These are phyloP conservation scores for Himalopsyche kuldschensis DNA, from an alignment of 2,888 invertebrate genomes.

Conservation along the genomic window DNA sequence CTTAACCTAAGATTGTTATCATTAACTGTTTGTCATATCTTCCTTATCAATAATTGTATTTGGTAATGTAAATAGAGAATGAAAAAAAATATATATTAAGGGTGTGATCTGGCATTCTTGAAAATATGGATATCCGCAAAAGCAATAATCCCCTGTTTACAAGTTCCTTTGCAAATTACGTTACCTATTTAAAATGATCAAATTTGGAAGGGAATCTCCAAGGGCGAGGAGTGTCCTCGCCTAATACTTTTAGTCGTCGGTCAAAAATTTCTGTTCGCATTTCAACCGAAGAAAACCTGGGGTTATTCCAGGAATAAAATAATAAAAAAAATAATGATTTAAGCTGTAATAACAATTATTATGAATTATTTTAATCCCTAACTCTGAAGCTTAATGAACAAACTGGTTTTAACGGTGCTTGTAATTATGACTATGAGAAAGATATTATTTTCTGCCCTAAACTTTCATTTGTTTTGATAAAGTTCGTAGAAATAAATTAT, in stretches of 20 bases:
- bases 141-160: too few relatives aligned
- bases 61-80: too few relatives aligned
- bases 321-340: background rate
- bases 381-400: background rate
- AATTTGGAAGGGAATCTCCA: background rate
- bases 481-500: too few relatives aligned
- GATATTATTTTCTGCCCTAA: background rate
- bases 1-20: too few relatives aligned
- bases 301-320: background rate
- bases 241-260: background rate
- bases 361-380: background rate
- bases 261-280: background rate
- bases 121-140: too few relatives aligned
- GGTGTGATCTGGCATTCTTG: too few relatives aligned
- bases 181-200: too few relatives aligned
- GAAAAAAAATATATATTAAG: too few relatives aligned
- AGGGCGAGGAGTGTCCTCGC: background rate
- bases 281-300: background rate
- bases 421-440: background rate
- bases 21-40: too few relatives aligned
- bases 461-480: too few relatives aligned
- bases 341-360: background rate
- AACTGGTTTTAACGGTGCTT: background rate
- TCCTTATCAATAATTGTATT: too few relatives aligned
- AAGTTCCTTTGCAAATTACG: too few relatives aligned